A percentile compares a stretch with the other conserved stretches of the same genome.
Conservation (phyloP, 2,888 invertebrate species). For the Helleia helle region DNA sequence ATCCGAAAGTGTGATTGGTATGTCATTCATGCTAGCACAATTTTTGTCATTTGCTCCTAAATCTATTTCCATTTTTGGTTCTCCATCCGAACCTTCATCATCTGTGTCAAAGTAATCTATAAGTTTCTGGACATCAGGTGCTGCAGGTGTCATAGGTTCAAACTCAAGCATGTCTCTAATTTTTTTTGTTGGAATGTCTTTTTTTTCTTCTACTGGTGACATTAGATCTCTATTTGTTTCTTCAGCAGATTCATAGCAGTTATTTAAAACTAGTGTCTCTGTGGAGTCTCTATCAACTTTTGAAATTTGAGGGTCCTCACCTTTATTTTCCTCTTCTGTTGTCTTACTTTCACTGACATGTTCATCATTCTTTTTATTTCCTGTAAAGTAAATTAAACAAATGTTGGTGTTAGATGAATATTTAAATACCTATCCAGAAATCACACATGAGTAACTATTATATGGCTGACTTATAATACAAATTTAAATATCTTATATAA, state of each 20-base stretch:
- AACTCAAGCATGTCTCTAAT: constrained; percentile 46
- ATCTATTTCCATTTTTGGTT: constrained; percentile 36
- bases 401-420: too few relatives aligned
- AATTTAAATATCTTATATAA: too few relatives aligned
- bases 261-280: constrained; percentile 49
- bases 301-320: constrained; percentile 46
- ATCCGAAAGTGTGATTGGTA: constrained; percentile 6
- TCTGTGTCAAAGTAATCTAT: constrained; percentile 50
- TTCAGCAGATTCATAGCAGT: constrained; percentile 42
- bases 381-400: constrained; percentile 34
- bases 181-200: constrained; percentile 29
- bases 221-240: constrained; percentile 40
- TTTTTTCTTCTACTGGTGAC: constrained; percentile 23
- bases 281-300: constrained; percentile 49
- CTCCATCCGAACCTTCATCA: constrained; percentile 35
- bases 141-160: constrained; percentile 46
- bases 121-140: constrained; percentile 45
- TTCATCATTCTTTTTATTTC: constrained; percentile 27
- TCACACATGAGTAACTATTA: too few relatives aligned
- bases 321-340: constrained; percentile 36
- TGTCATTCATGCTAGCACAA: constrained; percentile 14
- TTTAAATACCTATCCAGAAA: too few relatives aligned
- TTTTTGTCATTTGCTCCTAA: constrained; percentile 26
- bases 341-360: constrained; percentile 30
- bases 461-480: too few relatives aligned